phyloP scores from a whole-genome alignment of 2,888 invertebrate genomes.

The Cloeon dipterum region DNA sequence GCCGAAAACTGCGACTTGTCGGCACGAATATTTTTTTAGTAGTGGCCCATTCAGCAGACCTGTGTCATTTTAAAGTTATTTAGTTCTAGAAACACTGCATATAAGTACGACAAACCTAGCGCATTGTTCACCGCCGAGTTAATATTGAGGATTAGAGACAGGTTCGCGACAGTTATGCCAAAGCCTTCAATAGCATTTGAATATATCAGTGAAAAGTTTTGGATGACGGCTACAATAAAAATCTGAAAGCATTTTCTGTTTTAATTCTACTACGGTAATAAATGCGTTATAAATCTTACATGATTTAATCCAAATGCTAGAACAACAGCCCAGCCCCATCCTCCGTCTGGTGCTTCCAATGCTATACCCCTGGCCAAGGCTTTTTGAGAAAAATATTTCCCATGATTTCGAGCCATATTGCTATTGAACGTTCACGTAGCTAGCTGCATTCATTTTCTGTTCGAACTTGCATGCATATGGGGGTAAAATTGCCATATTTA shows the following conservation, averaged over 20 bases:
- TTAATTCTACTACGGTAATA: no score
- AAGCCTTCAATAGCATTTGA: conserved; percentile 33
- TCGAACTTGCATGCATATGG: no score
- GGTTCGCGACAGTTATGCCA: conserved; percentile 32
- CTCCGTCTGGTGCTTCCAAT: conserved; percentile 37
- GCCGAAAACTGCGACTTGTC: conserved; percentile 35
- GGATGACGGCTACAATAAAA: conserved; percentile 35
- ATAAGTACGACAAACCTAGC: conserved; percentile 10
- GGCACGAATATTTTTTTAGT: conserved; percentile 29
- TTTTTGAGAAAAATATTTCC: not conserved
- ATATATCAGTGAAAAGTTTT: conserved; percentile 41
- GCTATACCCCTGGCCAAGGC: not conserved
- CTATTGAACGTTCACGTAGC: no score
- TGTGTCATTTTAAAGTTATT: not conserved
- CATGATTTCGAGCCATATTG: no score
- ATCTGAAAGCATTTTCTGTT: conserved; percentile 25
- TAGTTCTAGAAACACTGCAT: not conserved
- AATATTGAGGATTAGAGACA: conserved; percentile 34
- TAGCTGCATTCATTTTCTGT: no score
- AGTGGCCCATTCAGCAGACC: conserved; percentile 5
- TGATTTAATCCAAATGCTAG: conserved; percentile 27
- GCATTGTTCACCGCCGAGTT: conserved; percentile 40
- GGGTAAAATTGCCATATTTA: no score
- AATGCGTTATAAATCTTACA: no score
- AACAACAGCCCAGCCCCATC: conserved; percentile 54